These are phyloP conservation scores for Schizothorax lantsangensis DNA, from an alignment of 2,797 vertebrate species.

Conservation along the genomic window DNA sequence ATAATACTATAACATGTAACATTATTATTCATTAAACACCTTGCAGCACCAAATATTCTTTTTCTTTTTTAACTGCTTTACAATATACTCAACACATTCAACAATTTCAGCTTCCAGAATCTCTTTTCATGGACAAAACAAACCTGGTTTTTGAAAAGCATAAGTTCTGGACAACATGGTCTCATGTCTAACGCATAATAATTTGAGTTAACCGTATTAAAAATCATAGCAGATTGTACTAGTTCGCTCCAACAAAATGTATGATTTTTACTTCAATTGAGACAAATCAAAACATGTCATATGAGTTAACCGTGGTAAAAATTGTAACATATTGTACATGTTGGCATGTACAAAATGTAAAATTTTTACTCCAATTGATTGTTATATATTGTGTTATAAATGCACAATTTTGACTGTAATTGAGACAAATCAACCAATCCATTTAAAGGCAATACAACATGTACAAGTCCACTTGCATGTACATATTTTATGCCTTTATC, in stretches of 20 bases:
- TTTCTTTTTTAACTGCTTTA: slow-evolving; percentile 52
- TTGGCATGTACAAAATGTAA: neutral
- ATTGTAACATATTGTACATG: neutral
- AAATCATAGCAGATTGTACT: neutral
- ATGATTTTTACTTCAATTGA: neutral
- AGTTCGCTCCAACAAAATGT: neutral
- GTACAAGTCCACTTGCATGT: neutral
- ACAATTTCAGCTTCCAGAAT: slow-evolving; percentile 51
- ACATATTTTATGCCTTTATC: neutral
- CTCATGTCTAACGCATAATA: neutral
- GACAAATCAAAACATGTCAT: neutral
- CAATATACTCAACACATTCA: slow-evolving; percentile 70
- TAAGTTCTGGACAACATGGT: neutral
- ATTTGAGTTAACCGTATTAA: neutral
- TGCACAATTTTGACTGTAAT: neutral
- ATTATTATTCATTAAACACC: slow-evolving; percentile 49
- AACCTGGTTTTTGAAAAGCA: slow-evolving; percentile 59
- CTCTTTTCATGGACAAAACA: slow-evolving; percentile 44
- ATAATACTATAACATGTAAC: slow-evolving; percentile 27
- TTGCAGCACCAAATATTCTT: slow-evolving; percentile 64
- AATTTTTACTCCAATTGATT: neutral
- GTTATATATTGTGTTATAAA: too few species aligned
- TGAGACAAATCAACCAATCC: slow-evolving; percentile 5
- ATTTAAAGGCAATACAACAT: neutral
- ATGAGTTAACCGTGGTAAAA: neutral